These are phyloP conservation scores for Pluvialis apricaria DNA, from an alignment of 2,113 vertebrate genomes.

Conservation along the genomic window DNA sequence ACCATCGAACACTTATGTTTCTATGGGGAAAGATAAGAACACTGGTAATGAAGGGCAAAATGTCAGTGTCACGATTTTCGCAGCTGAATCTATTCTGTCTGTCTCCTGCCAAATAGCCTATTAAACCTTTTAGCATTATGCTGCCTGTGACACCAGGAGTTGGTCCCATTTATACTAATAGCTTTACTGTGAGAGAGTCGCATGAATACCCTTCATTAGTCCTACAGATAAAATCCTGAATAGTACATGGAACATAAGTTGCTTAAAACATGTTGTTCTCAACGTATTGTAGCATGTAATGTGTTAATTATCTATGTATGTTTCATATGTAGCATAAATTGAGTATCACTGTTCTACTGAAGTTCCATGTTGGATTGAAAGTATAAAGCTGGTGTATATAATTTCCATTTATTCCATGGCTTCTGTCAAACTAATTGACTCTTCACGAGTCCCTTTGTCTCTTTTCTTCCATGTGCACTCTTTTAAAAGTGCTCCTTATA, in stretches of 20 bases:
- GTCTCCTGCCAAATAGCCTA: slow-evolving; percentile 22
- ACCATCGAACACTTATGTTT: not conserved
- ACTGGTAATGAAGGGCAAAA: not conserved
- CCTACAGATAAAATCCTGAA: slow-evolving; percentile 5
- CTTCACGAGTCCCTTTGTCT: not conserved
- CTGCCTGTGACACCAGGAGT: not conserved
- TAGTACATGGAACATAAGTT: not conserved
- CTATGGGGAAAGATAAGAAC: not conserved
- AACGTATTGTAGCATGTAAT: not conserved
- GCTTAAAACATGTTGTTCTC: not conserved
- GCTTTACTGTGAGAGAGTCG: not conserved
- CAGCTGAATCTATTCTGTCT: slow-evolving; percentile 36
- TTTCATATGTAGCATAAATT: not conserved
- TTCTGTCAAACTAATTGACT: not conserved
- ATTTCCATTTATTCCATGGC: not conserved
- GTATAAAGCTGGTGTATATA: not conserved
- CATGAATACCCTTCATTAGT: not conserved
- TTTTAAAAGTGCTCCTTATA: not conserved
- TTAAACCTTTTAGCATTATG: not conserved
- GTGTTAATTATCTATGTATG: not conserved
- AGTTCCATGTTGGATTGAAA: not conserved
- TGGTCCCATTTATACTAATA: slow-evolving; percentile 30
- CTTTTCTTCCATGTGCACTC: not conserved
- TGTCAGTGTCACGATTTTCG: slow-evolving; percentile 30
- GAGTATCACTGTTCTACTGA: not conserved